Percentiles rank a stretch among this genome's conserved stretches.
Conservation (phyloP, 23 tunicate species). For the Botrylloides violaceus region DNA sequence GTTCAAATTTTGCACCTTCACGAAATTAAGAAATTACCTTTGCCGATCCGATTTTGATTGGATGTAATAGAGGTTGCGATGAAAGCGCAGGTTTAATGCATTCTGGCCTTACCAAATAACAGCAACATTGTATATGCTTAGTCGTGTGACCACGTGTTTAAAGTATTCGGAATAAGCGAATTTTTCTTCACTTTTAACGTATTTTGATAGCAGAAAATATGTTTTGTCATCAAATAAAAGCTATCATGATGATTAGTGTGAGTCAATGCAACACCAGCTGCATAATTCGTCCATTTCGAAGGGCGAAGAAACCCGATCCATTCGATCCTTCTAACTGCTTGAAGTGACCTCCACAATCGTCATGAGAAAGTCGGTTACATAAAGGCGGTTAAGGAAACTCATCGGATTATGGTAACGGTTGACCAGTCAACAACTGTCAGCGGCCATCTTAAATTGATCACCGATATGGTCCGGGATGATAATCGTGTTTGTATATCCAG, state of each 20-base stretch:
- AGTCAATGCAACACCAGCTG: neutral
- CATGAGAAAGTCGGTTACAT: constrained; percentile 24
- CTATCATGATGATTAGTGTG: neutral
- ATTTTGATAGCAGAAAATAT: neutral
- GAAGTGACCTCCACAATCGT: neutral
- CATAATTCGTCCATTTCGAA: neutral
- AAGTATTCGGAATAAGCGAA: neutral
- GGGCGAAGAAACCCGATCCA: neutral
- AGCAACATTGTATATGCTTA: too few species aligned
- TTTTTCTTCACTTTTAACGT: neutral
- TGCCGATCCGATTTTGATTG: too few species aligned
- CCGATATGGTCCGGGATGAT: constrained; percentile 8
- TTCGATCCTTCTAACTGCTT: neutral
- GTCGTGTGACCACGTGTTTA: too few species aligned
- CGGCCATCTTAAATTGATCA: constrained; percentile 16
- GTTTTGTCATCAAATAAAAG: neutral
- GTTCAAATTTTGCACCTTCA: too few species aligned
- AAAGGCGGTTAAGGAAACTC: neutral
- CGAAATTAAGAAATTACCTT: too few species aligned
- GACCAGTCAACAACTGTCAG: constrained; percentile 17
- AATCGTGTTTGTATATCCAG: constrained; percentile 23
- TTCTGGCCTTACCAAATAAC: too few species aligned
- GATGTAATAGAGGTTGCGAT: too few species aligned
- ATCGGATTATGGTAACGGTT: constrained; percentile 15
- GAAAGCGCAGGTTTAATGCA: too few species aligned